Conservation (phyloP, 1,140 invertebrate species). For the Bombyx mori region DNA sequence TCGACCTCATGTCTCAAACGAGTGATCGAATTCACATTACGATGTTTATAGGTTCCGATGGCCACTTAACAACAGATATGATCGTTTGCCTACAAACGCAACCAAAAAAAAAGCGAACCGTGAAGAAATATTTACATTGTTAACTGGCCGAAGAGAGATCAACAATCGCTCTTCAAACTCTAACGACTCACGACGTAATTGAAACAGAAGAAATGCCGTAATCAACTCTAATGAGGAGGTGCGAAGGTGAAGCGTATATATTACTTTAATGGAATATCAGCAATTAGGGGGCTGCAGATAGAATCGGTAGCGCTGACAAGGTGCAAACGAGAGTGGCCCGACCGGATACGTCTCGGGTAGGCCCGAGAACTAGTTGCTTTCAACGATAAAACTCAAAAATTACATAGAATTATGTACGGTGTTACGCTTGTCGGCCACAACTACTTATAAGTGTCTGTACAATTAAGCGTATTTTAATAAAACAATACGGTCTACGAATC, state of each 20-base stretch:
- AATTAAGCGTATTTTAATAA: conserved; percentile 41
- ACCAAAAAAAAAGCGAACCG: too few species aligned
- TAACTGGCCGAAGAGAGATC: conserved; percentile 21
- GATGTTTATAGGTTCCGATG: too few species aligned
- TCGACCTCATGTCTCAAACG: too few species aligned
- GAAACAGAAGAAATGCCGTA: conserved; percentile 35
- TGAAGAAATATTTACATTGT: conserved; percentile 11
- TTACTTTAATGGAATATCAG: conserved; percentile 67
- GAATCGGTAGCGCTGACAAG: conserved; percentile 65
- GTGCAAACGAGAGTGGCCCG: conserved; percentile 61
- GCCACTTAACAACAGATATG: too few species aligned
- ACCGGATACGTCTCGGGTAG: conserved; percentile 45
- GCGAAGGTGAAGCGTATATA: conserved; percentile 51
- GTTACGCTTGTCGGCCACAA: not conserved
- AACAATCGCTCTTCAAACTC: conserved; percentile 33
- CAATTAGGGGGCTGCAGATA: conserved; percentile 55
- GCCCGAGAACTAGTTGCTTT: conserved; percentile 13
- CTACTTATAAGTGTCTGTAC: conserved; percentile 10
- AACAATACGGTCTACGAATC: conserved; percentile 61
- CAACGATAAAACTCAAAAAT: conserved; percentile 9
- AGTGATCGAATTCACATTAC: too few species aligned
- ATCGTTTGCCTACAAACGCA: too few species aligned
- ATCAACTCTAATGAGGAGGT: conserved; percentile 43
- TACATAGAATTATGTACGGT: conserved; percentile 5
- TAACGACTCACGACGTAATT: conserved; percentile 39